These are phyloP conservation scores for Campaea margaritaria DNA, from an alignment of 2,888 invertebrate species.

Conservation along the genomic window DNA sequence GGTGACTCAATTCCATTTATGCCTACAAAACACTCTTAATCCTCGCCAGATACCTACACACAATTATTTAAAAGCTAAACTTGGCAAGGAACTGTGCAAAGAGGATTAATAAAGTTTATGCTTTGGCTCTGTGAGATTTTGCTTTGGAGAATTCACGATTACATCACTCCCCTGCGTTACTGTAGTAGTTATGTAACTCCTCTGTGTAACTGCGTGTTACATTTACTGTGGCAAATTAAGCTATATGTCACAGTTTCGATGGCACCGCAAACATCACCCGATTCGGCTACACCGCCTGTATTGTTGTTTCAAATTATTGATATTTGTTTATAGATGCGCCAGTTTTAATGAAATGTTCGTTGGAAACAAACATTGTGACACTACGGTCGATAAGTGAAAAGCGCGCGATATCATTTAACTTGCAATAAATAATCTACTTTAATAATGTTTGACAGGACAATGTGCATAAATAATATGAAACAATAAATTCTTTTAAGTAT, in stretches of 20 bases:
- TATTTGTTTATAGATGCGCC: conserved; percentile 45
- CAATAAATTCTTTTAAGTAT: conserved; percentile 1
- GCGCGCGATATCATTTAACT: conserved; percentile 14
- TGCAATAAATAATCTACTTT: conserved; percentile 20
- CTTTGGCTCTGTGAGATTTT: background rate
- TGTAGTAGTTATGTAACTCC: too few relatives aligned
- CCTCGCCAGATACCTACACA: too few relatives aligned
- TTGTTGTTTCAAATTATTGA: conserved; percentile 45
- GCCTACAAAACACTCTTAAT: too few relatives aligned
- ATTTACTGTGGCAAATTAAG: conserved; percentile 21
- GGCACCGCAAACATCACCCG: conserved; percentile 32
- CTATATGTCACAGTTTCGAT: conserved; percentile 28
- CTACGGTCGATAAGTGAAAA: conserved; percentile 41
- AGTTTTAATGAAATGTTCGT: conserved; percentile 50
- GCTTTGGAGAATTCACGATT: background rate
- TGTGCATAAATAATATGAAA: background rate
- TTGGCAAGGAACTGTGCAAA: too few relatives aligned
- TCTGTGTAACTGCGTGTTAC: background rate
- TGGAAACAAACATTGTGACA: conserved; percentile 48
- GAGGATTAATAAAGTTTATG: too few relatives aligned
- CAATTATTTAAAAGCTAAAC: too few relatives aligned
- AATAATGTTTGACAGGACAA: background rate
- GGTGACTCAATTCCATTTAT: too few relatives aligned
- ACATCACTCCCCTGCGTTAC: background rate
- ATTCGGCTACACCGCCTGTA: conserved; percentile 23